Conservation (phyloP, 2,888 invertebrate genomes). For the Dasysyrphus tricinctus region DNA sequence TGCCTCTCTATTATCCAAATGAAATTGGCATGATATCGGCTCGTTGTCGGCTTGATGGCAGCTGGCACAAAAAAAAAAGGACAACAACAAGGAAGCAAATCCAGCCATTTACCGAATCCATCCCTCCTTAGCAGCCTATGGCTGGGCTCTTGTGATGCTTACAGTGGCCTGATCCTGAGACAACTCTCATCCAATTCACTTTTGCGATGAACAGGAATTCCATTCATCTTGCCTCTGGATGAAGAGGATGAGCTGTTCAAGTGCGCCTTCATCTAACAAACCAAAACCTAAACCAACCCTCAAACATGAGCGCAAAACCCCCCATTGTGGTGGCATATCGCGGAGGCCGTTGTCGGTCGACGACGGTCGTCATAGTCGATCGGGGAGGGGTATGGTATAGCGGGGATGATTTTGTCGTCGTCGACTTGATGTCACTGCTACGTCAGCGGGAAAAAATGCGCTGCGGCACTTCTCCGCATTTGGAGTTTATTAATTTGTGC, state of each 20-base stretch:
- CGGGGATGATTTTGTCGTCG: constrained; percentile 74
- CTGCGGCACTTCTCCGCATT: constrained; percentile 76
- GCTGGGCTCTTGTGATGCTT: not conserved
- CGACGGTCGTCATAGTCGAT: not conserved
- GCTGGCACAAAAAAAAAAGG: constrained; percentile 54
- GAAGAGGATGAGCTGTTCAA: constrained; percentile 69
- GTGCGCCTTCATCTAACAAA: constrained; percentile 71
- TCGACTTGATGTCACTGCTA: constrained; percentile 76
- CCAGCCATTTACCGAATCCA: constrained; percentile 71
- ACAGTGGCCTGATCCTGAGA: constrained; percentile 46
- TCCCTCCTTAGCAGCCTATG: constrained; percentile 3
- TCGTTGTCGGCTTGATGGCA: constrained; percentile 73
- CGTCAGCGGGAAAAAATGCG: constrained; percentile 77
- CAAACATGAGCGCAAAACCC: constrained; percentile 18
- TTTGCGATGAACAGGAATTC: constrained; percentile 71
- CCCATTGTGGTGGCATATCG: not conserved
- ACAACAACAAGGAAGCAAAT: constrained; percentile 69
- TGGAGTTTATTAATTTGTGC: constrained; percentile 78
- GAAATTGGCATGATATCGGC: constrained; percentile 76
- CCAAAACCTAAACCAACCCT: constrained; percentile 35
- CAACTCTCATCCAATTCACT: constrained; percentile 65
- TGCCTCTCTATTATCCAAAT: constrained; percentile 70
- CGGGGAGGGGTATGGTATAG: not conserved
- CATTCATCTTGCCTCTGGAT: constrained; percentile 68
- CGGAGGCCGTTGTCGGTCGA: not conserved